Conservation (phyloP, 2,797 vertebrate species). For the Microctenopoma steveboyesi region DNA sequence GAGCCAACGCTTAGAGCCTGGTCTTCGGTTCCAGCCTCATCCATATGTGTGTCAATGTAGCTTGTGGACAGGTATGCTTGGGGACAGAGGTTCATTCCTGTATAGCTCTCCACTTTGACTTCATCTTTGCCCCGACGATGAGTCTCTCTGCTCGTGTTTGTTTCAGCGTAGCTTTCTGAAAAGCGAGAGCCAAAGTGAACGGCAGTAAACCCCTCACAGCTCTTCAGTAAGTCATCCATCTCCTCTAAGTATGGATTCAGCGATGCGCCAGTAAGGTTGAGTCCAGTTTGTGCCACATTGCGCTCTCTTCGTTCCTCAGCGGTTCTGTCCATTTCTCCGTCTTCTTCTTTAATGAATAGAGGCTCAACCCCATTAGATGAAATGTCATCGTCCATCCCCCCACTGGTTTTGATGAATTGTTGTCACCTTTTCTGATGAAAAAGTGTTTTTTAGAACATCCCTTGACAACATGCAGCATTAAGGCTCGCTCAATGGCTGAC, state of each 20-base stretch:
- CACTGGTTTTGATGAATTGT: conserved; percentile 52
- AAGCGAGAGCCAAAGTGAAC: conserved; percentile 50
- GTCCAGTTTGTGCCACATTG: conserved; percentile 36
- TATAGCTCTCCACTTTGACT: conserved; percentile 15
- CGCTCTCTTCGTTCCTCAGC: conserved; percentile 53
- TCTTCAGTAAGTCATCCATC: conserved; percentile 82
- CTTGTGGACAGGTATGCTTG: conserved; percentile 58
- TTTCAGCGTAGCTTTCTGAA: conserved; percentile 44
- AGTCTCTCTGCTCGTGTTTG: conserved; percentile 11
- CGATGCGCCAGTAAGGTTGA: conserved; percentile 20
- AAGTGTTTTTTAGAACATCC: conserved; percentile 24
- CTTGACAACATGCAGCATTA: conserved; percentile 13
- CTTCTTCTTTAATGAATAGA: conserved; percentile 78
- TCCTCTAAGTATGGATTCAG: conserved; percentile 79
- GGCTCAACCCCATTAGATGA: conserved; percentile 47
- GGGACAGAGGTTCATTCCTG: conserved; percentile 21
- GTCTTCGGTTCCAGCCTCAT: conserved; percentile 34
- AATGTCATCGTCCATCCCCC: conserved; percentile 59
- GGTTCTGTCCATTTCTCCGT: conserved; percentile 49
- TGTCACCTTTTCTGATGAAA: not conserved
- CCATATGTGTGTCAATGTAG: conserved; percentile 68
- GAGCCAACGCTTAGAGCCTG: not conserved
- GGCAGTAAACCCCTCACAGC: conserved; percentile 78
- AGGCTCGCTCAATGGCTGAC: not conserved
- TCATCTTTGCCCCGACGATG: conserved; percentile 23